These are phyloP conservation scores for Leptopilina drosophilae DNA, from an alignment of 2,888 invertebrate genomes.

Conservation along the genomic window DNA sequence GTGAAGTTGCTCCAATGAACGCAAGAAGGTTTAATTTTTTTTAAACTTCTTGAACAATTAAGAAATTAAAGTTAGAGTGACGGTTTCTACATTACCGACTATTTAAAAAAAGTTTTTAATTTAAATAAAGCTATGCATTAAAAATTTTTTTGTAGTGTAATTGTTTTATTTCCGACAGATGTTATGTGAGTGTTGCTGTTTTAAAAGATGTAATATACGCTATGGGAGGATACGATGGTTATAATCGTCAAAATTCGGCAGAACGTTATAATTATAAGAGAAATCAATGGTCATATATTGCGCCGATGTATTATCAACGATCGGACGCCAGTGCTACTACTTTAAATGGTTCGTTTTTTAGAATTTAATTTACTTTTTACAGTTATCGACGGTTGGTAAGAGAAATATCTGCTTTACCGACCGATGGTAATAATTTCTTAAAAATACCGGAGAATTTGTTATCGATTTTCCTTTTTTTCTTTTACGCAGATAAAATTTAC, in stretches of 20 bases:
- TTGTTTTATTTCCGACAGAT: slow-evolving; percentile 76
- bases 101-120: too few relatives aligned
- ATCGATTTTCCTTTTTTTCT: neutral
- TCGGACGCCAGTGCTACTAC: slow-evolving; percentile 96
- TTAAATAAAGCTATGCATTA: too few relatives aligned
- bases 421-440: too few relatives aligned
- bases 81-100: too few relatives aligned
- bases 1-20: slow-evolving; percentile 92
- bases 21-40: slow-evolving; percentile 79
- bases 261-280: slow-evolving; percentile 90
- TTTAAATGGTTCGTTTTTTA: slow-evolving; percentile 81
- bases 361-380: neutral
- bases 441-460: too few relatives aligned
- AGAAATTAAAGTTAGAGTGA: neutral
- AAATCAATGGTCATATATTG: slow-evolving; percentile 93
- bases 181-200: slow-evolving; percentile 91
- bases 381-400: neutral
- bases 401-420: too few relatives aligned
- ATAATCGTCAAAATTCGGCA: slow-evolving; percentile 90
- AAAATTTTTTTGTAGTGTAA: too few relatives aligned
- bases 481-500: slow-evolving; percentile 83
- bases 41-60: neutral
- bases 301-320: slow-evolving; percentile 92
- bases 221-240: slow-evolving; percentile 93
- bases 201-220: slow-evolving; percentile 88